These are phyloP conservation scores for Origma solitaria DNA, from an alignment of 2,113 vertebrate genomes.

Conservation along the genomic window DNA sequence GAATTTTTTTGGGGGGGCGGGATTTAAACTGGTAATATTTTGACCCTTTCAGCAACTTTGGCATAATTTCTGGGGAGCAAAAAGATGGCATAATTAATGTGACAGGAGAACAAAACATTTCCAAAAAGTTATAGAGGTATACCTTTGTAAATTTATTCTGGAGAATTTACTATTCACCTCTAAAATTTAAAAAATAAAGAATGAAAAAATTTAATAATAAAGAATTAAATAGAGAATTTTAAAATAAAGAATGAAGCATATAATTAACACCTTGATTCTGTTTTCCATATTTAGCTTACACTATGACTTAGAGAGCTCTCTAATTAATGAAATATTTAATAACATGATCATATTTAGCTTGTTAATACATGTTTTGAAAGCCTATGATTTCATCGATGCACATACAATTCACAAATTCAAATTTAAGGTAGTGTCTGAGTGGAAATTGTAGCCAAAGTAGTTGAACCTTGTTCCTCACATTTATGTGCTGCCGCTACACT, in stretches of 20 bases:
- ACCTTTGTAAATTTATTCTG: neutral
- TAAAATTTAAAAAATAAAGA: constrained; percentile 6
- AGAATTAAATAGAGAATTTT: neutral
- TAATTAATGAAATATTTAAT: constrained; percentile 46
- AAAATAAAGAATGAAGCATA: constrained; percentile 2
- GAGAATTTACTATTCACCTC: neutral
- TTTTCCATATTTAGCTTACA: neutral
- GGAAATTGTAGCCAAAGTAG: neutral
- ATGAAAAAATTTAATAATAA: neutral
- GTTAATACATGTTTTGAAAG: neutral
- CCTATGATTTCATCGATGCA: neutral
- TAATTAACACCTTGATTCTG: constrained; percentile 3
- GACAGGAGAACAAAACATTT: neutral
- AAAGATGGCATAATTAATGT: neutral
- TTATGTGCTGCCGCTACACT: neutral
- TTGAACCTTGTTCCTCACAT: neutral
- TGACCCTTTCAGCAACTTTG: neutral
- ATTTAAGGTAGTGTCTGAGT: neutral
- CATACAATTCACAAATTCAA: neutral
- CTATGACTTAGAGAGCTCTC: neutral
- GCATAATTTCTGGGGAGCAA: neutral
- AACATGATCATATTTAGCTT: neutral
- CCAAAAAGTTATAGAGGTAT: neutral
- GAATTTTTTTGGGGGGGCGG: neutral
- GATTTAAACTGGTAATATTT: neutral